Percentiles rank a stretch among this genome's conserved stretches.
phyloP scores from a whole-genome alignment of 30 jellyfish, hydroid and myxozoan genomes.

The Morbakka virulenta region DNA sequence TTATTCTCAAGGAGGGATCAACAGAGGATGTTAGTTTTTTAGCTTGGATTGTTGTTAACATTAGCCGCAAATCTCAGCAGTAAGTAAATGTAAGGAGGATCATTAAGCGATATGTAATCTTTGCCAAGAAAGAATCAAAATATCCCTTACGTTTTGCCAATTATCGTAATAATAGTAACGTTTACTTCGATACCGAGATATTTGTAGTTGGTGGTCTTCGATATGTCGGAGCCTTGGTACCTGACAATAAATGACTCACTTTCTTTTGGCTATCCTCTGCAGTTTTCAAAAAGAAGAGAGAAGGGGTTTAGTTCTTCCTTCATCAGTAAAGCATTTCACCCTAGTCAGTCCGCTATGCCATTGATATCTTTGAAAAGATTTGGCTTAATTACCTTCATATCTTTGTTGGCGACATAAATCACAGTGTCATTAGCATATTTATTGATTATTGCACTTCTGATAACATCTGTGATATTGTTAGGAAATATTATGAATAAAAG shows the following conservation, averaged over 20 bases:
- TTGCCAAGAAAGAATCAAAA: no score
- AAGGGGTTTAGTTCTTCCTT: not conserved
- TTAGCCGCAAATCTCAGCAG: not conserved
- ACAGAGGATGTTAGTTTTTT: slow-evolving; percentile 16
- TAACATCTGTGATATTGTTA: slow-evolving; percentile 1
- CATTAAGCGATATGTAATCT: not conserved
- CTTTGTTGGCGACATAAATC: not conserved
- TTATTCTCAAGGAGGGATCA: slow-evolving; percentile 41
- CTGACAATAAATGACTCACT: no score
- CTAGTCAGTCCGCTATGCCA: not conserved
- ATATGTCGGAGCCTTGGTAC: no score
- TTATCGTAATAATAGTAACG: not conserved
- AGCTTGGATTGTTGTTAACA: not conserved
- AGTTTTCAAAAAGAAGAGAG: no score
- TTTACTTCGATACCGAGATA: no score
- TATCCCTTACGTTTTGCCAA: not conserved
- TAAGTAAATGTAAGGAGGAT: slow-evolving; percentile 1
- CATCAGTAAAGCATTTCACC: not conserved
- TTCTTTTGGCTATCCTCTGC: no score
- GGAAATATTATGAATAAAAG: not conserved
- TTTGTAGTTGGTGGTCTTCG: no score
- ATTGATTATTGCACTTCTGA: not conserved
- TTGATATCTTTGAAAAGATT: not conserved
- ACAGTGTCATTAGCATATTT: slow-evolving; percentile 19
- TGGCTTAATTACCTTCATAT: no score